Conservation (phyloP, 2,113 vertebrate genomes). For the Misgurnus mizolepis region DNA sequence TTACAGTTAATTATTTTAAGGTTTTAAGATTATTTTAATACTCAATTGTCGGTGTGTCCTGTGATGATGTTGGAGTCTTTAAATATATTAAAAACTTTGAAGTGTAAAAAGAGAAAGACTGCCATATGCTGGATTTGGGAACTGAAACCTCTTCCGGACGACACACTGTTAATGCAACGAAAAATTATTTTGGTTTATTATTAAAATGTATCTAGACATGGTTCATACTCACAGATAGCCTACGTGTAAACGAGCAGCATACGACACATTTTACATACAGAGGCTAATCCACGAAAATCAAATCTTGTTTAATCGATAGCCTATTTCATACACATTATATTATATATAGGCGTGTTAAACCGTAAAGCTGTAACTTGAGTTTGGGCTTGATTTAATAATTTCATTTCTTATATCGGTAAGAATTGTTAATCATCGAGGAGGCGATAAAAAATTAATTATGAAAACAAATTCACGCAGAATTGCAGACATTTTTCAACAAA, state of each 20-base stretch:
- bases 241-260: background rate
- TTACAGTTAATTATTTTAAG: background rate
- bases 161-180: background rate
- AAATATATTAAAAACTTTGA: background rate
- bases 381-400: background rate
- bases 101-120: background rate
- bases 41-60: background rate
- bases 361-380: no score
- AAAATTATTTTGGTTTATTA: background rate
- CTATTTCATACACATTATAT: no score
- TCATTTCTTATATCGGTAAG: background rate
- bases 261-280: background rate
- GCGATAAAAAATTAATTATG: background rate
- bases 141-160: constrained; percentile 17
- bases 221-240: no score
- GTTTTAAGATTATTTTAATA: background rate
- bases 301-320: no score
- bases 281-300: background rate
- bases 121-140: background rate
- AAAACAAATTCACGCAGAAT: background rate
- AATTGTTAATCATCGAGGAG: background rate
- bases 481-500: background rate
- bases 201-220: no score
- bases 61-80: background rate
- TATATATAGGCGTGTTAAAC: background rate